Percentiles rank a stretch among this genome's conserved stretches.
Evolutionary conservation across 2,888 invertebrate species (phyloP).

Genomic region (Rotaria socialis): DNA sequence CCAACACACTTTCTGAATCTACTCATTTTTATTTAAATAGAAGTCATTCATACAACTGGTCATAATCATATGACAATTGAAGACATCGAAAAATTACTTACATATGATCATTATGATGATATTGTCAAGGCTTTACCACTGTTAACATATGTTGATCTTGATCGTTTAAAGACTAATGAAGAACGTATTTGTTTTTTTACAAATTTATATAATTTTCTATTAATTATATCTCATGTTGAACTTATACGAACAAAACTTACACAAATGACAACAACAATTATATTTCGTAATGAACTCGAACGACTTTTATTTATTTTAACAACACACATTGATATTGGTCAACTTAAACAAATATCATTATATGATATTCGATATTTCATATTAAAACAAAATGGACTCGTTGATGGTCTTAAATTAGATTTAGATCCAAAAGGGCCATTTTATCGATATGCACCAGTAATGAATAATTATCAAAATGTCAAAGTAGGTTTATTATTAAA

Average conservation of each 20-base stretch:
- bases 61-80: background rate
- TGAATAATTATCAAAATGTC: constrained; percentile 24
- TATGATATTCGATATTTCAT: constrained; percentile 53
- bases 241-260: background rate
- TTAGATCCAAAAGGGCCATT: constrained; percentile 51
- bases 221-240: constrained; percentile 51
- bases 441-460: constrained; percentile 50
- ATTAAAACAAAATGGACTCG: constrained; percentile 49
- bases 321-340: constrained; percentile 40
- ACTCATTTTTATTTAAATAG: background rate
- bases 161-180: constrained; percentile 49
- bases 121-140: constrained; percentile 35
- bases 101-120: background rate
- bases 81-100: background rate
- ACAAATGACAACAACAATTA: constrained; percentile 2
- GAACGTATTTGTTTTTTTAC: constrained; percentile 54
- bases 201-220: constrained; percentile 55
- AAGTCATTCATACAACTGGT: background rate
- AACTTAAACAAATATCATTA: constrained; percentile 49
- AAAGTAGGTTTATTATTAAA: constrained; percentile 52
- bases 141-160: constrained; percentile 50
- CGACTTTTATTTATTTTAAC: constrained; percentile 38
- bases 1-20: background rate
- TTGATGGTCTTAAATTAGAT: constrained; percentile 47
- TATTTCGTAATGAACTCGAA: constrained; percentile 38